Conservation (phyloP, 2,113 vertebrate species). For the Suncus etruscus region DNA sequence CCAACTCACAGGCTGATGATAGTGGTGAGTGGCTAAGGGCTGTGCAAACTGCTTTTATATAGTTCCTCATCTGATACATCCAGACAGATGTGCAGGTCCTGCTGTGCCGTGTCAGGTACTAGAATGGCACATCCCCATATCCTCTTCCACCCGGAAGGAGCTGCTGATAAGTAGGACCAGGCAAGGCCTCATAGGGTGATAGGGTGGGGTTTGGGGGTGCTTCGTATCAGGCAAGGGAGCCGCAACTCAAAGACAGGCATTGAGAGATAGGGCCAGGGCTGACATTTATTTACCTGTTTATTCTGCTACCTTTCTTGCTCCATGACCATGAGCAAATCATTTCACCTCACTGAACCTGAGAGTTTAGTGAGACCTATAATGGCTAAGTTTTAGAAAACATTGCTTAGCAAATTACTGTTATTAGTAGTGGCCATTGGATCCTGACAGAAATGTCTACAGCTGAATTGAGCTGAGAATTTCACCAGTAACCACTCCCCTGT, state of each 20-base stretch:
- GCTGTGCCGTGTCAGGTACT: fast-evolving
- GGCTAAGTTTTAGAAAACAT: neutral
- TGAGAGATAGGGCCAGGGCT: neutral
- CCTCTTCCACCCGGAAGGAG: neutral
- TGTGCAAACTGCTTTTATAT: neutral
- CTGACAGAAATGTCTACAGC: neutral
- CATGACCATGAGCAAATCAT: neutral
- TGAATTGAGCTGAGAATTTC: neutral
- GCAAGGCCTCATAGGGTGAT: neutral
- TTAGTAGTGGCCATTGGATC: neutral
- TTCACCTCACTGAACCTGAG: conserved; percentile 11
- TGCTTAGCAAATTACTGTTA: too few relatives aligned
- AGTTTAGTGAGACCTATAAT: too few relatives aligned
- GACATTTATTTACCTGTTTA: neutral
- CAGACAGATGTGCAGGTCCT: neutral
- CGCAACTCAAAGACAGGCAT: neutral
- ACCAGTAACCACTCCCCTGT: too few relatives aligned
- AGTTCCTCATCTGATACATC: neutral
- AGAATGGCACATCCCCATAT: neutral
- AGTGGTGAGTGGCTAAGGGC: fast-evolving
- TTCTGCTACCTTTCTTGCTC: neutral
- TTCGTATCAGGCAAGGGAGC: neutral
- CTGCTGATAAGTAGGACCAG: neutral
- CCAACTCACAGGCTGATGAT: neutral
- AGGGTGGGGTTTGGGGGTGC: neutral